A percentile compares a stretch with the other conserved stretches of the same genome.
phyloP scores from a whole-genome alignment of 2,113 vertebrate genomes.

The Progne subis region DNA sequence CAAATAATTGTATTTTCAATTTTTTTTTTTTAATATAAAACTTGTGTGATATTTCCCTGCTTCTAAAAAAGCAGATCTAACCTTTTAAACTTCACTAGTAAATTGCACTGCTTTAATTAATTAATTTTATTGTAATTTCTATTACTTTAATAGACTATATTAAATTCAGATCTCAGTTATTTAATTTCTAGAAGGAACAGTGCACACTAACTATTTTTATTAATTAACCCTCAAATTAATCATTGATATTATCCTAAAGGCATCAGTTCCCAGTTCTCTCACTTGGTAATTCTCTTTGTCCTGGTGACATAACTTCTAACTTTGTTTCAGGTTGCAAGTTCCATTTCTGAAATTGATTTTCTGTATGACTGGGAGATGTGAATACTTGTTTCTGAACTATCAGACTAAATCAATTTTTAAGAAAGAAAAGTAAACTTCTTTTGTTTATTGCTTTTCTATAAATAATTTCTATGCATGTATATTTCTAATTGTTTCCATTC shows the following conservation, averaged over 20 bases:
- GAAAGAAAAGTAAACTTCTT: neutral
- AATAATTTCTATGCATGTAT: neutral
- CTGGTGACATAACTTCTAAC: neutral
- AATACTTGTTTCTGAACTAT: neutral
- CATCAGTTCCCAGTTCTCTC: neutral
- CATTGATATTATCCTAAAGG: neutral
- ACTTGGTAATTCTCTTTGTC: neutral
- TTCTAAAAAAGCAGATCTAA: neutral
- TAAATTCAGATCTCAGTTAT: neutral
- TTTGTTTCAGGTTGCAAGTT: neutral
- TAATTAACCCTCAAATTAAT: neutral
- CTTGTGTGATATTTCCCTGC: neutral
- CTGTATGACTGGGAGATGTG: neutral
- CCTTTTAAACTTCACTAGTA: neutral
- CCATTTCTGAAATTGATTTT: neutral
- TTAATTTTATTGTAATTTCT: neutral
- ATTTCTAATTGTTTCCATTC: neutral
- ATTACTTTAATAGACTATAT: neutral
- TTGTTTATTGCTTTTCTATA: neutral
- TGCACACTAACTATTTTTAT: neutral
- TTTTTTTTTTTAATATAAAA: neutral
- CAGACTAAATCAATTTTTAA: neutral
- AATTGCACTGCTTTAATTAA: neutral
- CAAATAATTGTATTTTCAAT: neutral
- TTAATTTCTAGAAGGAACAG: neutral